A percentile compares a stretch with the other conserved stretches of the same genome.
phyloP scores from a whole-genome alignment of 1,140 invertebrate genomes.

The Cryptotermes secundus region DNA sequence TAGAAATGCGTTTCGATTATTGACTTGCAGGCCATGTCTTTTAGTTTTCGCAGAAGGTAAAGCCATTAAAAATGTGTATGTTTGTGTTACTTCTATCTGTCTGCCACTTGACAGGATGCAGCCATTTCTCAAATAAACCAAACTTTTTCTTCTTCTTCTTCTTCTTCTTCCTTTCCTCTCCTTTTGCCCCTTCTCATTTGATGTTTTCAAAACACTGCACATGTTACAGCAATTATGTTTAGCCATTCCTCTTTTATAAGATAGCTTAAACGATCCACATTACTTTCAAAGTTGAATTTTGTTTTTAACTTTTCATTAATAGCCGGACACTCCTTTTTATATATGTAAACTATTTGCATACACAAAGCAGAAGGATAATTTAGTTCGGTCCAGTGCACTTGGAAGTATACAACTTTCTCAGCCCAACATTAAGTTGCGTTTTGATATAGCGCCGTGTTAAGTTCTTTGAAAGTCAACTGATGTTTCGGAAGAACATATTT shows the following conservation, averaged over 20 bases:
- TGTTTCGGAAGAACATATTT: too few relatives aligned
- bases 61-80: constrained; percentile 19
- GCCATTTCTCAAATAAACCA: constrained; percentile 14
- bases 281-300: constrained; percentile 11
- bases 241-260: not conserved
- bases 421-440: not conserved
- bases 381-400: not conserved
- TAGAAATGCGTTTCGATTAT: constrained; percentile 12
- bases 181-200: too few relatives aligned
- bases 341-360: not conserved
- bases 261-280: not conserved
- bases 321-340: not conserved
- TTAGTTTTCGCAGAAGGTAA: constrained; percentile 5
- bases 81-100: not conserved
- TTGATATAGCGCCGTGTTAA: too few relatives aligned
- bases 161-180: too few relatives aligned
- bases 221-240: constrained; percentile 7
- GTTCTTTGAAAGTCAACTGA: too few relatives aligned
- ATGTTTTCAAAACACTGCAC: constrained; percentile 3
- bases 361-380: not conserved
- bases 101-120: constrained; percentile 17
- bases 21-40: not conserved
- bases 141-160: not conserved
- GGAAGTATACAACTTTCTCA: not conserved
- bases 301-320: not conserved